Evolutionary conservation across 2,797 vertebrate species (phyloP), one percentile per base, ranked within the genome.

Genomic region (Falco novaeseelandiae): DNA sequence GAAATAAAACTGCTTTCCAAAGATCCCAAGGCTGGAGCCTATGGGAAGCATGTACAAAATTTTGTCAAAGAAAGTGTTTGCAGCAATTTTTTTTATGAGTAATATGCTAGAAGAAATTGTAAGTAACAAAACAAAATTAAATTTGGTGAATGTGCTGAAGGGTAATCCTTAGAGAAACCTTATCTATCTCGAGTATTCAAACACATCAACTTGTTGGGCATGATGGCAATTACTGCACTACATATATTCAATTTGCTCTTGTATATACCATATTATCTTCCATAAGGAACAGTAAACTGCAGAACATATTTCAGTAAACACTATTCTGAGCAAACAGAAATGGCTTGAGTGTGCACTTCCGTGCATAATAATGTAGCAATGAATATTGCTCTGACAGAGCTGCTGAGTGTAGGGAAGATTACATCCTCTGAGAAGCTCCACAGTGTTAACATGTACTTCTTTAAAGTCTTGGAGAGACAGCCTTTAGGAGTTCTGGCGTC

Each of bases 121-220:
- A 97, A 96, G 73, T 92, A 97, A 96, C 77, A 97, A 95, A 86
- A 38, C 58, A 71, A 97, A 98, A 98, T 97, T 97, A 97, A 97
- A 96, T 95, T 94, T 92, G 51, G 91, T 87, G 93, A 97, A 97
- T 97, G 78, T 83, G 87, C 94, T 96, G 93, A 97, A 80, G 80
- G 62, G 29, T 78, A 93, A 93, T 97, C 97, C 96, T 96, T 87
- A 59, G 90, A 98, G 97, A 96, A 97, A 95, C 63, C 77, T 96
- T 96, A 96, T 96, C 96, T 97, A 76, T 63, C 73, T 80, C 92
- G 93, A 93, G 84, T 95, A 97, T 90, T 97, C 91, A 96, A 97
- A 96, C 89, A 92, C 77, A 81, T 93, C 89, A 96, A 77, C 70
- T 97, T 95, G 62, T 81, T 94, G 76, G 91, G 87, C 34, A 83